phyloP scores from a whole-genome alignment of 1,140 invertebrate genomes.

The Arctopsyche grandis region DNA sequence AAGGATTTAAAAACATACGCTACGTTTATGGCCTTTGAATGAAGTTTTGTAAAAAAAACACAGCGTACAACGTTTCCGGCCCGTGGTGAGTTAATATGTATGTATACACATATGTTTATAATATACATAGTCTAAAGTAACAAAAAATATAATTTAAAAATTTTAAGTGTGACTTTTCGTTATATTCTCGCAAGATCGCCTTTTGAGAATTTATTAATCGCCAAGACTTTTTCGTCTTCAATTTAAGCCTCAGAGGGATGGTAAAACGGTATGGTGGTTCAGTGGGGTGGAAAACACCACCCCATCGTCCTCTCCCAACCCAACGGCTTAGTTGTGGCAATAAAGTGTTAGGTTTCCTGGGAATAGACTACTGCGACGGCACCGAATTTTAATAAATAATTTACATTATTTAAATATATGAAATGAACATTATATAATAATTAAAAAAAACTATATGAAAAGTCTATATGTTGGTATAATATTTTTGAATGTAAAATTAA shows the following conservation, averaged over 20 bases:
- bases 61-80: too few species aligned
- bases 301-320: neutral
- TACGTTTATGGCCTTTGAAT: too few species aligned
- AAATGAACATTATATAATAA: neutral
- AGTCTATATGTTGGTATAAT: too few species aligned
- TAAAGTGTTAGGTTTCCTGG: slow-evolving; percentile 45
- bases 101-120: too few species aligned
- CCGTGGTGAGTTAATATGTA: too few species aligned
- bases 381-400: neutral
- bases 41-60: too few species aligned
- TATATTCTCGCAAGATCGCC: neutral
- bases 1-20: too few species aligned
- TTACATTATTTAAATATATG: neutral
- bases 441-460: too few species aligned
- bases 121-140: too few species aligned
- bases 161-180: too few species aligned
- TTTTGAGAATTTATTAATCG: slow-evolving; percentile 5
- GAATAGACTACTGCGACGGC: slow-evolving; percentile 31
- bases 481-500: too few species aligned
- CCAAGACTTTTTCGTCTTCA: slow-evolving; percentile 34
- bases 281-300: slow-evolving; percentile 8
- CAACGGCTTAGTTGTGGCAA: slow-evolving; percentile 34
- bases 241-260: slow-evolving; percentile 18
- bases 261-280: slow-evolving; percentile 7
- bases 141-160: too few species aligned